Conservation (phyloP, 2,113 vertebrate genomes). For the Bostrychus sinensis region DNA sequence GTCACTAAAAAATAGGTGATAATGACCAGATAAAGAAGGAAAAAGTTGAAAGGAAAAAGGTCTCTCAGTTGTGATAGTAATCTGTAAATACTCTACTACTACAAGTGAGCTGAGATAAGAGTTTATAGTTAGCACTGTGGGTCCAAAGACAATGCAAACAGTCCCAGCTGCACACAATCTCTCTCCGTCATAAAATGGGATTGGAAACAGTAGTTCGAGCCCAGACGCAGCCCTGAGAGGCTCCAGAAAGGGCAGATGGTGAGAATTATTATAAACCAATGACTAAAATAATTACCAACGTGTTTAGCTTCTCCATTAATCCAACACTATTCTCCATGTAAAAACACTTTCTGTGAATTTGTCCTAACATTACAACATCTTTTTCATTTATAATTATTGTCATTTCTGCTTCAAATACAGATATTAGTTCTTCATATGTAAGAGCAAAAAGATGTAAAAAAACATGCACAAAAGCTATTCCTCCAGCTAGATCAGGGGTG, state of each 20-base stretch:
- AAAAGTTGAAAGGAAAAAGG: no score
- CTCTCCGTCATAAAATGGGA: slow-evolving; percentile 38
- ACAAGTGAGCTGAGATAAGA: slow-evolving; percentile 11
- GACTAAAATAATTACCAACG: slow-evolving; percentile 33
- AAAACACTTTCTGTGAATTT: slow-evolving; percentile 27
- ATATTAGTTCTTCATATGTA: neutral
- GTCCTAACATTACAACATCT: neutral
- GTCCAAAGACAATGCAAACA: slow-evolving; percentile 45
- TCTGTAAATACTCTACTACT: no score
- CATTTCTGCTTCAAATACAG: no score
- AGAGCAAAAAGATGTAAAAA: no score
- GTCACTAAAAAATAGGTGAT: no score
- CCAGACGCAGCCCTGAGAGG: slow-evolving; percentile 26
- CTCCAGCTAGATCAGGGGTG: no score
- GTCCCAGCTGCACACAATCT: slow-evolving; percentile 45
- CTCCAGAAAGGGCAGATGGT: slow-evolving; percentile 46
- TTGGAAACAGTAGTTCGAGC: slow-evolving; percentile 24
- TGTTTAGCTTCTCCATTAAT: slow-evolving; percentile 35
- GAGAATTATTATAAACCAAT: slow-evolving; percentile 39
- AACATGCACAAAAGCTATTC: no score
- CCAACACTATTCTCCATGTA: slow-evolving; percentile 6
- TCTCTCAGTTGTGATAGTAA: no score
- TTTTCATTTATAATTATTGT: neutral
- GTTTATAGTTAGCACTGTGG: slow-evolving; percentile 34
- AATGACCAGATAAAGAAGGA: no score